Evolutionary conservation across 2,888 invertebrate genomes (phyloP).

Genomic region (Zygaena filipendulae): DNA sequence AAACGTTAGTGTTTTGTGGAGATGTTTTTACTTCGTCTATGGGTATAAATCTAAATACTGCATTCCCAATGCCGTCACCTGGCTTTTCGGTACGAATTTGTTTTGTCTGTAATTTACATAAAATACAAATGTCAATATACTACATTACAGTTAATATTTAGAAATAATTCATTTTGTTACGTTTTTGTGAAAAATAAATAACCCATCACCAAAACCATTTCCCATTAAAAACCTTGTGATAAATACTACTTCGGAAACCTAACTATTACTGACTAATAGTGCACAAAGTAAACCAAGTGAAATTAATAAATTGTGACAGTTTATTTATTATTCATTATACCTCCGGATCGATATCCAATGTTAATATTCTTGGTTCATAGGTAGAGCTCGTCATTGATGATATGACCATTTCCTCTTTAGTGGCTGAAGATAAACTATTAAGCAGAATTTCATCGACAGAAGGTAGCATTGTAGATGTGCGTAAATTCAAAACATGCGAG

Average conservation of each 20-base stretch:
- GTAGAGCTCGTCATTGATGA: conserved; percentile 62
- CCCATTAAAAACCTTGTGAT: too few relatives aligned
- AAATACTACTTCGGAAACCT: too few relatives aligned
- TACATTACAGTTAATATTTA: too few relatives aligned
- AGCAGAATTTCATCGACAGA: conserved; percentile 71
- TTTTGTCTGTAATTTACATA: conserved; percentile 56
- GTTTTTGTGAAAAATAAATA: conserved; percentile 1
- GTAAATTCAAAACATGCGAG: conserved; percentile 67
- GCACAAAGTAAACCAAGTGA: too few relatives aligned
- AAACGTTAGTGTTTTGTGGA: conserved; percentile 50
- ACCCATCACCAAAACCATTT: conserved; percentile 4
- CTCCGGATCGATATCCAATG: conserved; percentile 72
- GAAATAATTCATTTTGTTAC: conserved; percentile 4
- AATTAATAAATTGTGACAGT: too few relatives aligned
- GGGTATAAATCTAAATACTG: conserved; percentile 59
- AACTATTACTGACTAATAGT: too few relatives aligned
- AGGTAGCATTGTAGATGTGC: conserved; percentile 68
- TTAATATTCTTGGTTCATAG: conserved; percentile 67
- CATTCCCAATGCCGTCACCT: conserved; percentile 38
- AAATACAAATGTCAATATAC: too few relatives aligned
- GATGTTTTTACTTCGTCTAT: conserved; percentile 50
- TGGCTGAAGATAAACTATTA: conserved; percentile 70
- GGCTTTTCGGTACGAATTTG: conserved; percentile 64
- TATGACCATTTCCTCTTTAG: conserved; percentile 69
- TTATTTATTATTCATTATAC: conserved; percentile 53